Percentiles rank a stretch among this genome's conserved stretches.
phyloP scores from a whole-genome alignment of 2,797 vertebrate species.

The Trichosurus vulpecula region DNA sequence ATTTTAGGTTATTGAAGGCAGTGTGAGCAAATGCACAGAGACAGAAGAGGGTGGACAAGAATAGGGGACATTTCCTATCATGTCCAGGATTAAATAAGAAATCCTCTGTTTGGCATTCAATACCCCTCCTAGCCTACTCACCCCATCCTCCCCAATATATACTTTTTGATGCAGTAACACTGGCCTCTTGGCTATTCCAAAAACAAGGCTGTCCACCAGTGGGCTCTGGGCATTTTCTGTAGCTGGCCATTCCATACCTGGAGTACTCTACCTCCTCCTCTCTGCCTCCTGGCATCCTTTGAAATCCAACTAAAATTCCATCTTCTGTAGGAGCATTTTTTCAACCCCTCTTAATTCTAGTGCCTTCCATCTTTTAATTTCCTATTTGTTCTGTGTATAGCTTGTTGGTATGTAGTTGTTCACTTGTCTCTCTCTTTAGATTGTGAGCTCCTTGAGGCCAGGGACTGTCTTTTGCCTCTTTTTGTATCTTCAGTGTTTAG shows the following conservation, averaged over 20 bases:
- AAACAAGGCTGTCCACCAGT: no score
- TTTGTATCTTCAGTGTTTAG: background rate
- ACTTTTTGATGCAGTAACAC: background rate
- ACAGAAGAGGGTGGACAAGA: background rate
- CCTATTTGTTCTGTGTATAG: background rate
- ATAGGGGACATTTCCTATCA: background rate
- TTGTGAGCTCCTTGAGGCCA: background rate
- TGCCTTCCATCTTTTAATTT: background rate
- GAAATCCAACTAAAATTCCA: background rate
- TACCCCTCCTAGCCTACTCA: background rate
- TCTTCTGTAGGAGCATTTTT: background rate
- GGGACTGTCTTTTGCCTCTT: background rate
- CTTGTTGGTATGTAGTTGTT: background rate
- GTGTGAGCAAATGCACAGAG: background rate
- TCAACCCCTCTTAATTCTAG: background rate
- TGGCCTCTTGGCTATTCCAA: background rate
- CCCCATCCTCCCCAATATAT: background rate
- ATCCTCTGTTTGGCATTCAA: background rate
- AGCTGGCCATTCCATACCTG: background rate
- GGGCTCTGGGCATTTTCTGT: background rate
- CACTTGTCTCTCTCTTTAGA: background rate
- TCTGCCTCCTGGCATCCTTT: background rate
- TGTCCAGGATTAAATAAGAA: background rate
- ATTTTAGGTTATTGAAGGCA: background rate
- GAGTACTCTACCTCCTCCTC: background rate